Conservation (phyloP, 1,140 invertebrate genomes). For the Drosophila biarmipes region DNA sequence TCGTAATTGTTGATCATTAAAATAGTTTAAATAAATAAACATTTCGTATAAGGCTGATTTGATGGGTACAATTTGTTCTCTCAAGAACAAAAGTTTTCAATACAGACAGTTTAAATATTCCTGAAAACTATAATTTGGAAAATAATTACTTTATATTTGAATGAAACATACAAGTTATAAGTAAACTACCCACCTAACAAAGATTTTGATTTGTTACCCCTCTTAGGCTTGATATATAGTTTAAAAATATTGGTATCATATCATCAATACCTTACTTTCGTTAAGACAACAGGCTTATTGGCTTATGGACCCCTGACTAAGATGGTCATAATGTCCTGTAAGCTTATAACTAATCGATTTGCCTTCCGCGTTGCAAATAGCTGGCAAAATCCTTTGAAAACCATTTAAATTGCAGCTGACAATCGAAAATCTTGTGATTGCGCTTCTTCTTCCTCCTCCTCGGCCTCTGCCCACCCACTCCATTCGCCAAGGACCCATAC, state of each 20-base stretch:
- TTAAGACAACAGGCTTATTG: not conserved
- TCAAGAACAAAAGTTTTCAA: not conserved
- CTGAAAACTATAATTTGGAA: no score
- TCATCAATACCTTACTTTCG: no score
- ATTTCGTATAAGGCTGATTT: no score
- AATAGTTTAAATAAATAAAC: not conserved
- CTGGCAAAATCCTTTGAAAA: slow-evolving; percentile 5
- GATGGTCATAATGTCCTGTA: not conserved
- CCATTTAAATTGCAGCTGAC: slow-evolving; percentile 19
- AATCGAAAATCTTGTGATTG: slow-evolving; percentile 19
- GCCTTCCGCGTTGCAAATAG: not conserved
- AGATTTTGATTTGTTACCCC: no score
- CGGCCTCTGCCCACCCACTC: slow-evolving; percentile 34
- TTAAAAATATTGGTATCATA: no score
- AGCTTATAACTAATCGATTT: not conserved
- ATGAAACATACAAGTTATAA: no score
- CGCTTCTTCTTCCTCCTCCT: slow-evolving; percentile 3
- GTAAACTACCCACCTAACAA: no score
- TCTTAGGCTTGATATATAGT: no score
- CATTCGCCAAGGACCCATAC: slow-evolving; percentile 37
- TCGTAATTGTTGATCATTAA: not conserved
- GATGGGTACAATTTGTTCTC: no score
- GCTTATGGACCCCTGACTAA: not conserved
- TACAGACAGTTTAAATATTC: no score
- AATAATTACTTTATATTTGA: no score